phyloP scores from a whole-genome alignment of 2,797 vertebrate genomes.

The Caiman crocodilus region DNA sequence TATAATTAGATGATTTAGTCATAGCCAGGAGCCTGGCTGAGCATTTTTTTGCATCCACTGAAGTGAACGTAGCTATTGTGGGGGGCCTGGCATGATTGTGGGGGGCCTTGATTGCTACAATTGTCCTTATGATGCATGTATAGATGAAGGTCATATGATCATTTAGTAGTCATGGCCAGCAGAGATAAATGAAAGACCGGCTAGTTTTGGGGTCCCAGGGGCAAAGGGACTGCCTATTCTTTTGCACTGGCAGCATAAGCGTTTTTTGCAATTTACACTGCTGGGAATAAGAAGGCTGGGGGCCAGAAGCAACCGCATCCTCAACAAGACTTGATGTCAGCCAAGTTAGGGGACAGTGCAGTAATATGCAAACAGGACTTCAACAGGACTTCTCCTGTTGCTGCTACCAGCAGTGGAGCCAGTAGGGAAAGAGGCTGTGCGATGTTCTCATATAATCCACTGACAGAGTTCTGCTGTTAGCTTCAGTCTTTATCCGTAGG shows the following conservation, averaged over 20 bases:
- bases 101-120: background rate
- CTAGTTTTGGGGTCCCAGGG: background rate
- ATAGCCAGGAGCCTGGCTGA: slow-evolving; percentile 68
- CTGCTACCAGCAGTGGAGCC: background rate
- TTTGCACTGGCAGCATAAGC: background rate
- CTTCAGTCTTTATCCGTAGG: too few species aligned
- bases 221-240: background rate
- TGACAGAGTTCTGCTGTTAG: too few species aligned
- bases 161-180: background rate
- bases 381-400: background rate
- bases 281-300: background rate
- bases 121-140: background rate
- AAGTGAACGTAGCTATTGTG: slow-evolving; percentile 62
- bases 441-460: too few species aligned
- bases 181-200: background rate
- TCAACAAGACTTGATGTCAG: background rate
- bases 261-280: background rate
- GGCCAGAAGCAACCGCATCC: background rate
- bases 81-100: slow-evolving; percentile 13
- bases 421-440: too few species aligned
- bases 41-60: slow-evolving; percentile 60
- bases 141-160: background rate
- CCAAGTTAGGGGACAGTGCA: background rate
- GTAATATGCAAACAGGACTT: background rate
- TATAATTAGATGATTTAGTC: slow-evolving; percentile 74